Conservation (phyloP, 2,113 vertebrate species). For the Carassius carassius region DNA sequence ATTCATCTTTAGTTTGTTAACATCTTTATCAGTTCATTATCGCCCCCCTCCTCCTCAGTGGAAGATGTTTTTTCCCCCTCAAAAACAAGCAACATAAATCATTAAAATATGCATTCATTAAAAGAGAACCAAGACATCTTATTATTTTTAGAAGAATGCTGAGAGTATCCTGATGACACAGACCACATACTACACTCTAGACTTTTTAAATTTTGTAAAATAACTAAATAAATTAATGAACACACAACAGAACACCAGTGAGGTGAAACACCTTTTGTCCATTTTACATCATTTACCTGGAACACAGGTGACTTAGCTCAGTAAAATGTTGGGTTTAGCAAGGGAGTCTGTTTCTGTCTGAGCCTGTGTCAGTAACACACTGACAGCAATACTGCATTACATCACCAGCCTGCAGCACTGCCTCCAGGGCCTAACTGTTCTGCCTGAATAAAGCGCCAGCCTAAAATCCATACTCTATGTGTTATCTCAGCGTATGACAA, state of each 20-base stretch:
- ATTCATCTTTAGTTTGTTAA: conserved; percentile 55
- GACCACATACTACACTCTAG: neutral
- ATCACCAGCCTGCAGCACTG: conserved; percentile 32
- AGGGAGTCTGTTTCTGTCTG: neutral
- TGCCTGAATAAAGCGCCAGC: conserved; percentile 1
- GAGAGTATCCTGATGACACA: neutral
- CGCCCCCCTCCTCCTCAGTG: neutral
- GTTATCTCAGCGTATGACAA: conserved; percentile 12
- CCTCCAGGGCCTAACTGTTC: conserved; percentile 15
- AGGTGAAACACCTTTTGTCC: neutral
- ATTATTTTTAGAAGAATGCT: conserved; percentile 12
- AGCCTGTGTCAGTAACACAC: neutral
- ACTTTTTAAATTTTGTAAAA: neutral
- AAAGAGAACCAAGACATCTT: neutral
- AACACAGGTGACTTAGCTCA: conserved; percentile 12
- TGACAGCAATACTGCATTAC: conserved; percentile 28
- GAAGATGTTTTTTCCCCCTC: conserved; percentile 21
- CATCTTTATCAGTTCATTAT: conserved; percentile 47
- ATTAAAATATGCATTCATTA: conserved; percentile 43
- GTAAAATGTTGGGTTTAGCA: conserved; percentile 22
- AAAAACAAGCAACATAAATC: conserved; percentile 44
- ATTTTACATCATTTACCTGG: conserved; percentile 28
- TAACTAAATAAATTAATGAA: no score
- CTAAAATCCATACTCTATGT: neutral
- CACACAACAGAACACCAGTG: neutral